Conservation (phyloP, 2,113 vertebrate genomes). For the Anhinga rufa region DNA sequence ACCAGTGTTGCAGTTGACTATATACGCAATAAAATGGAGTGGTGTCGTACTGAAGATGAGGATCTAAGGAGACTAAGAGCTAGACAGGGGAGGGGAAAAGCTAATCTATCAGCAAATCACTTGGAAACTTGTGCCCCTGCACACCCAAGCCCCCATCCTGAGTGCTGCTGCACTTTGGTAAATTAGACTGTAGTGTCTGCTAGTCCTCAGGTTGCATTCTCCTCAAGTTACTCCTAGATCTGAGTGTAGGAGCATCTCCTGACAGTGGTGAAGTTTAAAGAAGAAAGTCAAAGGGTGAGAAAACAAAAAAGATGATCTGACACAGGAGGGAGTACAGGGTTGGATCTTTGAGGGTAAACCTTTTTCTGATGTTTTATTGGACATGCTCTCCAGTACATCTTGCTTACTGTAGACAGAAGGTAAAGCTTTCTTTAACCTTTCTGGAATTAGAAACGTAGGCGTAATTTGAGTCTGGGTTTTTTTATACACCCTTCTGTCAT, state of each 20-base stretch:
- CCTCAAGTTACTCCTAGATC: neutral
- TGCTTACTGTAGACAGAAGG: neutral
- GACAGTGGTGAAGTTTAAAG: neutral
- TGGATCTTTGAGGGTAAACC: neutral
- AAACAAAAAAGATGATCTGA: neutral
- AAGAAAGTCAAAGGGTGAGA: neutral
- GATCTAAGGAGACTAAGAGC: neutral
- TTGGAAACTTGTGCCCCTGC: neutral
- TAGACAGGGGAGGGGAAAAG: neutral
- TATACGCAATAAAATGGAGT: neutral
- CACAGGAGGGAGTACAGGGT: neutral
- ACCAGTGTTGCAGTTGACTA: neutral
- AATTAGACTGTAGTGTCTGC: neutral
- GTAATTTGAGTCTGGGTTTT: neutral
- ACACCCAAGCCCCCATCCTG: neutral
- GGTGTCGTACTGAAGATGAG: neutral
- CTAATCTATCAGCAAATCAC: neutral
- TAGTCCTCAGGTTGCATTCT: neutral
- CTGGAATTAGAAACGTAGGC: neutral
- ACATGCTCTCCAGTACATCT: neutral
- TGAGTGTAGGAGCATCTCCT: neutral
- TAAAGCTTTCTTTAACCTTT: slow-evolving; percentile 12
- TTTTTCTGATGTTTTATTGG: neutral
- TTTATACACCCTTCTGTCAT: neutral
- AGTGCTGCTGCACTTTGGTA: neutral